phyloP scores from a whole-genome alignment of 2,113 vertebrate species.

The Odontophorus gujanensis region DNA sequence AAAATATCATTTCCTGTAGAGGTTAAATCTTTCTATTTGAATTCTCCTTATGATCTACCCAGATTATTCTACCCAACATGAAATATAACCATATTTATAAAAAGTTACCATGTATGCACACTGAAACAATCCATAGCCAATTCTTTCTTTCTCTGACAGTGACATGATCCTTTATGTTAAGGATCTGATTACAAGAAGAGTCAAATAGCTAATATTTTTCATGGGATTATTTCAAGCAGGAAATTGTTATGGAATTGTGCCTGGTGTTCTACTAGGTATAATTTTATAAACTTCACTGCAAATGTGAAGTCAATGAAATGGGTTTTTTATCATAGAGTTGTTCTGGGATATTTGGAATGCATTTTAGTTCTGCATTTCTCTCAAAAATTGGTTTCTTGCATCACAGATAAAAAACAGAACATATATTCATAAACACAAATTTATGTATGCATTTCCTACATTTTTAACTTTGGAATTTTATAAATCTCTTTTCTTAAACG shows the following conservation, averaged over 20 bases:
- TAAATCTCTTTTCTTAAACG: background rate
- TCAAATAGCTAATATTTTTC: background rate
- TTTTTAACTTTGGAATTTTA: background rate
- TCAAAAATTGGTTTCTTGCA: background rate
- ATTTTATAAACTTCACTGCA: constrained; percentile 23
- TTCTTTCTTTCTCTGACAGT: background rate
- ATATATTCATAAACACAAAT: fast-evolving
- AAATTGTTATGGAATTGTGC: constrained; percentile 24
- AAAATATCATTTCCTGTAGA: background rate
- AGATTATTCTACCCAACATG: background rate
- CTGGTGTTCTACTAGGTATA: constrained; percentile 12
- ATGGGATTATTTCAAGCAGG: background rate
- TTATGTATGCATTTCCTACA: background rate
- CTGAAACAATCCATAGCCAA: background rate
- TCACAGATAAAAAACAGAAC: background rate
- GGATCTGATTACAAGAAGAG: background rate
- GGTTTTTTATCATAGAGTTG: background rate
- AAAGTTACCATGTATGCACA: background rate
- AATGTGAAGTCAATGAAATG: background rate
- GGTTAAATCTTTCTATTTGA: background rate
- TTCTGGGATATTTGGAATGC: background rate
- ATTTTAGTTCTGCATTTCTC: background rate
- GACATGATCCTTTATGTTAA: background rate
- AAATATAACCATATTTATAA: background rate
- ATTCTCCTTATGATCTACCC: background rate